Evolutionary conservation across 2,113 vertebrate species (phyloP).

Genomic region (Rhinoptilus africanus): DNA sequence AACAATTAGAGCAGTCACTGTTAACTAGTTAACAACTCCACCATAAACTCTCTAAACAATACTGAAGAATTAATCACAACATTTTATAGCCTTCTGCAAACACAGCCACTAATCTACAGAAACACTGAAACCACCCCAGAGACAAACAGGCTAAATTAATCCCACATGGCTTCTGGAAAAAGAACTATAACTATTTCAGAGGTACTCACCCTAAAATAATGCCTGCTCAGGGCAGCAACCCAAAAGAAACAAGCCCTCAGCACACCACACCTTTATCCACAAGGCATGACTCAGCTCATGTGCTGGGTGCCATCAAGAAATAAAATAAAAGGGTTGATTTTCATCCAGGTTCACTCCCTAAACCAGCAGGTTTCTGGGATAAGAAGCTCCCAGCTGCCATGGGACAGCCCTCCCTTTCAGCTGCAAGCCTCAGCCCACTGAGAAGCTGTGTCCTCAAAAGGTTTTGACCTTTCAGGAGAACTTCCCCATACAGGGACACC

Average conservation of each 20-base stretch:
- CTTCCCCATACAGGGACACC: neutral
- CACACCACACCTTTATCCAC: constrained; percentile 30
- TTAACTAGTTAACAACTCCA: constrained; percentile 30
- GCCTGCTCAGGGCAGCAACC: neutral
- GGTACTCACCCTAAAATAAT: neutral
- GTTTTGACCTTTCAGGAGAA: neutral
- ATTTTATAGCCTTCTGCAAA: neutral
- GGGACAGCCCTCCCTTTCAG: neutral
- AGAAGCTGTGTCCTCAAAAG: neutral
- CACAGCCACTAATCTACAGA: neutral
- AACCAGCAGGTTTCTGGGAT: neutral
- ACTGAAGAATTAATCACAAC: neutral
- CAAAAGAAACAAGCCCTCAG: constrained; percentile 7
- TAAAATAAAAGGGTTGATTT: neutral
- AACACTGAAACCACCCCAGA: neutral
- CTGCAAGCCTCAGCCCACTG: neutral
- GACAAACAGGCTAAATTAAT: neutral
- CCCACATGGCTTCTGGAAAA: neutral
- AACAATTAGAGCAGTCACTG: constrained; percentile 34
- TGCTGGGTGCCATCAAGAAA: neutral
- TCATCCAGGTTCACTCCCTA: neutral
- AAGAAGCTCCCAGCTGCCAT: neutral
- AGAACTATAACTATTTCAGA: neutral
- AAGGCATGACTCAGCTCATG: constrained; percentile 2
- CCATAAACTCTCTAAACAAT: neutral